These are phyloP conservation scores for Trematomus bernacchii DNA, from an alignment of 2,797 vertebrate genomes.

Conservation along the genomic window DNA sequence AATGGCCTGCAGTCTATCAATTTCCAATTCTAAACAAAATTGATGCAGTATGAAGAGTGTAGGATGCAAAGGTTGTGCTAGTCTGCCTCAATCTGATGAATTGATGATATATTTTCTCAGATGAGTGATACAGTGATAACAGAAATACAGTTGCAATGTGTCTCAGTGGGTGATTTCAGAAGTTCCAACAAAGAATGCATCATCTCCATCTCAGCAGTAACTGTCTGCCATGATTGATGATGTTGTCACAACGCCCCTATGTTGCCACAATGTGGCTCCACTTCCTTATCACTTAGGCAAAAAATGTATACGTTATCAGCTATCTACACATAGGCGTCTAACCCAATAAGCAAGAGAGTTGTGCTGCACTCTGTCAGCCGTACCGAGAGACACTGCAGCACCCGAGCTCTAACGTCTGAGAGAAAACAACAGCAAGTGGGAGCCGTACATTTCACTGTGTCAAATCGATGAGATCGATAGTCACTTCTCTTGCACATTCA, in stretches of 20 bases:
- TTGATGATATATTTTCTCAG: conserved; percentile 22
- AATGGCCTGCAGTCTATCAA: conserved; percentile 58
- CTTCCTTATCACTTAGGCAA: conserved; percentile 60
- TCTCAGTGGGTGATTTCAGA: conserved; percentile 49
- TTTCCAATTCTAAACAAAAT: conserved; percentile 46
- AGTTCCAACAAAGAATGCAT: conserved; percentile 47
- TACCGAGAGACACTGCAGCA: conserved; percentile 36
- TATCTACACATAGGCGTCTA: conserved; percentile 37
- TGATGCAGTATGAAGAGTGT: conserved; percentile 42
- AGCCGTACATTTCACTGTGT: conserved; percentile 42
- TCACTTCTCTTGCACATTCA: conserved; percentile 53
- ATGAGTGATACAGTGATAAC: conserved; percentile 46
- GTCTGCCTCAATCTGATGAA: conserved; percentile 46
- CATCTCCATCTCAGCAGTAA: conserved; percentile 39
- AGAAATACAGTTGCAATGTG: conserved; percentile 34
- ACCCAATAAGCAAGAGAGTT: conserved; percentile 38
- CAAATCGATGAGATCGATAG: conserved; percentile 62
- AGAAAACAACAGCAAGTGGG: conserved; percentile 30
- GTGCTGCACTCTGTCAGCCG: conserved; percentile 24
- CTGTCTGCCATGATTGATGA: conserved; percentile 58
- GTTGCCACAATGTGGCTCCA: conserved; percentile 43
- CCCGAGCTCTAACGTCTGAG: conserved; percentile 38
- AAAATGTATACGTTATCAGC: conserved; percentile 56
- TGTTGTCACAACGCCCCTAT: conserved; percentile 28
- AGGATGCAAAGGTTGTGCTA: conserved; percentile 55